Evolutionary conservation across 2,888 invertebrate genomes (phyloP).

Genomic region (Drosophila flavopinicola): DNA sequence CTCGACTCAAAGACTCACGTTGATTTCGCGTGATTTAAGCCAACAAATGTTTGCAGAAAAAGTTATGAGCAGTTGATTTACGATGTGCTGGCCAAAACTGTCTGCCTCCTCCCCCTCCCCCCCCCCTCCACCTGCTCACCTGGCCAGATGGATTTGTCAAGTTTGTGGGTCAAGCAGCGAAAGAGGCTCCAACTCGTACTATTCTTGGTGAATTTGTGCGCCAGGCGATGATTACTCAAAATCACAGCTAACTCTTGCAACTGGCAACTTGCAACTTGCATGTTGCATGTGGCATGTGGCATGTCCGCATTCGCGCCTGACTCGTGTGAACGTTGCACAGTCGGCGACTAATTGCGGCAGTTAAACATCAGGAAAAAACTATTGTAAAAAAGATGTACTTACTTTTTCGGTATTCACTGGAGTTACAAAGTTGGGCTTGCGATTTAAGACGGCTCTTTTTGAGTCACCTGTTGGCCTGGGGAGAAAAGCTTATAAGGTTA

Average conservation of each 20-base stretch:
- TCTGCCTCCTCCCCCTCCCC: slow-evolving; percentile 9
- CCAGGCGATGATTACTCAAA: slow-evolving; percentile 76
- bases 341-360: slow-evolving; percentile 68
- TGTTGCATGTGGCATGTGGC: slow-evolving; percentile 23
- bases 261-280: too few species aligned
- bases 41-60: slow-evolving; percentile 56
- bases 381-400: not conserved
- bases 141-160: slow-evolving; percentile 76
- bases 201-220: slow-evolving; percentile 67
- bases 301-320: slow-evolving; percentile 34
- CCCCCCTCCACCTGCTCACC: slow-evolving; percentile 3
- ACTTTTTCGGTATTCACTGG: slow-evolving; percentile 8
- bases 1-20: slow-evolving; percentile 31
- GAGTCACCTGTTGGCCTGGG: too few species aligned
- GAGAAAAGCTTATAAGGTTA: too few species aligned
- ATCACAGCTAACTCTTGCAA: slow-evolving; percentile 76
- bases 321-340: slow-evolving; percentile 62
- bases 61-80: slow-evolving; percentile 78
- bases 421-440: too few species aligned
- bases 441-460: too few species aligned
- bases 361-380: slow-evolving; percentile 19
- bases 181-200: slow-evolving; percentile 13
- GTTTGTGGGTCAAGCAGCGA: slow-evolving; percentile 73
- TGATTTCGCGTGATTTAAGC: slow-evolving; percentile 66
- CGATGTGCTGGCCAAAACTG: slow-evolving; percentile 59